These are phyloP conservation scores for Aspidiotus rigidus DNA, from an alignment of 2,888 invertebrate species.

Conservation along the genomic window DNA sequence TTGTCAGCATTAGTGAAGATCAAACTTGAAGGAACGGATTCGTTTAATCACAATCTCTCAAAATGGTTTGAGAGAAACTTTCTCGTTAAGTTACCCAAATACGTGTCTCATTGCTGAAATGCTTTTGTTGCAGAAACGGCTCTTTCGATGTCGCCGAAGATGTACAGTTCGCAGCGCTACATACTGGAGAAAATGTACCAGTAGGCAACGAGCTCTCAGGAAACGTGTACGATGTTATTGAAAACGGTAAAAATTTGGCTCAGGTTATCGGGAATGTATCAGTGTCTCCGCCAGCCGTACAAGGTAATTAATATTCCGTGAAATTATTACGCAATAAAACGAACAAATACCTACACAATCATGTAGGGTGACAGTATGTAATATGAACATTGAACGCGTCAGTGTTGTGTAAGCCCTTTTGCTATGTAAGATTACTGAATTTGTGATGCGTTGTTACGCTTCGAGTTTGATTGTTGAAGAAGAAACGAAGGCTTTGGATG, in stretches of 20 bases:
- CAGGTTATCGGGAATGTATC: background rate
- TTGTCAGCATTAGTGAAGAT: too few species aligned
- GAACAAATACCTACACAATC: background rate
- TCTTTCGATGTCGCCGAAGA: constrained; percentile 26
- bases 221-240: constrained; percentile 15
- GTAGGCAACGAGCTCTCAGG: constrained; percentile 21
- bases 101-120: too few species aligned
- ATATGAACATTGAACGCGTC: too few species aligned
- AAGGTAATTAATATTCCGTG: constrained; percentile 16
- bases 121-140: constrained; percentile 14
- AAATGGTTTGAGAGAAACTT: too few species aligned
- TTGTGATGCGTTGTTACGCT: too few species aligned
- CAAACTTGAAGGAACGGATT: too few species aligned
- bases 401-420: too few species aligned
- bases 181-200: constrained; percentile 18
- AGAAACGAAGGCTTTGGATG: too few species aligned
- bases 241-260: background rate
- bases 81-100: too few species aligned
- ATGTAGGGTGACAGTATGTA: background rate
- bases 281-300: constrained; percentile 12
- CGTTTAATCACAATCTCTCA: too few species aligned
- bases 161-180: constrained; percentile 16
- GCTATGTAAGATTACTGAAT: too few species aligned
- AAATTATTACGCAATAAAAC: background rate
- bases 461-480: too few species aligned